phyloP scores from a whole-genome alignment of 1,140 invertebrate species.

The Pogonomyrmex californicus region DNA sequence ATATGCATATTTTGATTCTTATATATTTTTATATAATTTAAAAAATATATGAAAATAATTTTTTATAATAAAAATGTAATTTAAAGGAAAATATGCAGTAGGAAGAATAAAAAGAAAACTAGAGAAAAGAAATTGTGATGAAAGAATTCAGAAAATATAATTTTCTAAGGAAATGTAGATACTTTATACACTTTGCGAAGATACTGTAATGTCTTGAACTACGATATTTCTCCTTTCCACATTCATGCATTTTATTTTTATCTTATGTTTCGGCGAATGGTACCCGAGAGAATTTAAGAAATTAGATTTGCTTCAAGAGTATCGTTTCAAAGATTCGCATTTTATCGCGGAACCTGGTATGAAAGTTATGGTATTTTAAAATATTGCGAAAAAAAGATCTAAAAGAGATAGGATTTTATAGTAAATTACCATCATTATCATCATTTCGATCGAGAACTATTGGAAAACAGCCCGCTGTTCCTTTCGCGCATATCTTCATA shows the following conservation, averaged over 20 bases:
- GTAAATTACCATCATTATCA: slow-evolving; percentile 54
- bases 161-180: slow-evolving; percentile 3
- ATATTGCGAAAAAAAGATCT: slow-evolving; percentile 9
- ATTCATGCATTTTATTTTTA: slow-evolving; percentile 2
- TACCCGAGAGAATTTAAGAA: slow-evolving; percentile 35
- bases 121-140: not conserved
- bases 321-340: too few relatives aligned
- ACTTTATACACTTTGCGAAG: slow-evolving; percentile 16
- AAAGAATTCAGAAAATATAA: not conserved
- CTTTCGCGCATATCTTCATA: slow-evolving; percentile 20
- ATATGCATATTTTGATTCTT: not conserved
- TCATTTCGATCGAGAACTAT: slow-evolving; percentile 38
- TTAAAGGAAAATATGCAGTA: not conserved
- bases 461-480: slow-evolving; percentile 30
- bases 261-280: not conserved
- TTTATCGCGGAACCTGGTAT: not conserved
- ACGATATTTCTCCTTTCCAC: not conserved
- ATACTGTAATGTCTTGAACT: slow-evolving; percentile 6
- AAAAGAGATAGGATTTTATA: slow-evolving; percentile 36
- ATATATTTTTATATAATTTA: not conserved
- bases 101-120: not conserved
- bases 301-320: not conserved
- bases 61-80: slow-evolving; percentile 14
- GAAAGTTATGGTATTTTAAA: slow-evolving; percentile 4
- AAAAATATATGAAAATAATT: not conserved